Evolutionary conservation across 2,797 vertebrate genomes (phyloP), one percentile per base, ranked within the genome.

Genomic region (Saxicola maurus): DNA sequence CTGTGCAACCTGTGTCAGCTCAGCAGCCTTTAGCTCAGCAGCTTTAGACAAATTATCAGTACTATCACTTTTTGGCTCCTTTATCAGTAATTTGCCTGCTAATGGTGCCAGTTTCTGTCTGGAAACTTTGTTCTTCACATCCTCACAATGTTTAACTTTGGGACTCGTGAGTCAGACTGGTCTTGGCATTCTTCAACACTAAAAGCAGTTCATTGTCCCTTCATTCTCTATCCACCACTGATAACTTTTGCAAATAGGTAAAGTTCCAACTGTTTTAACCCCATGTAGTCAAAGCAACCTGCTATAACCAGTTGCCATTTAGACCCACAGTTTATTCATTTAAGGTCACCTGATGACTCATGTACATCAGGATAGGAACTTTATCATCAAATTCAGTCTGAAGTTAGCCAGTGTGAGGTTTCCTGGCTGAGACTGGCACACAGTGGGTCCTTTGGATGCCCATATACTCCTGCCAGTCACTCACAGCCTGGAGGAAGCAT

Each of bases 381-480:
- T 82, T 4, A 37, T 37, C 6, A 57, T 13, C 14, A 38, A 40
- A 53, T 35, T 42, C 23, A 73, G 56, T 37, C 52, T 59, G 64
- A 11, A 82, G 7, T 43, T 42, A 57, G 30, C 24, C 42, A 82
- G 21, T 3, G 16, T 52, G 62, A 83, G 31, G 18, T 53, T 53
- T 84, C 49, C 35, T 67, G 62, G 6, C 51, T 62, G 51, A 30
- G 28, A 2, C 24, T 48, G 43, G 45, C 25, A 30, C 78, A 67
- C 9, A 30, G 31, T 1, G 69, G 66, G 30, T n/a, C 0, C 0
- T 53, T 33, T 38, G 56, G 48, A 48, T 2, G 17, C 30, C 28
- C n/a, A 7, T 5, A 2, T 8, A 8, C 14, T 61, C 18, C 15
- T 66, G 6, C 45, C 25, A 7, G 15, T 28, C 73, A 28, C 65